Base-by-base conservation (phyloP, 2,888 invertebrate genomes). In the Rhopalosiphum nymphaeae region DNA sequence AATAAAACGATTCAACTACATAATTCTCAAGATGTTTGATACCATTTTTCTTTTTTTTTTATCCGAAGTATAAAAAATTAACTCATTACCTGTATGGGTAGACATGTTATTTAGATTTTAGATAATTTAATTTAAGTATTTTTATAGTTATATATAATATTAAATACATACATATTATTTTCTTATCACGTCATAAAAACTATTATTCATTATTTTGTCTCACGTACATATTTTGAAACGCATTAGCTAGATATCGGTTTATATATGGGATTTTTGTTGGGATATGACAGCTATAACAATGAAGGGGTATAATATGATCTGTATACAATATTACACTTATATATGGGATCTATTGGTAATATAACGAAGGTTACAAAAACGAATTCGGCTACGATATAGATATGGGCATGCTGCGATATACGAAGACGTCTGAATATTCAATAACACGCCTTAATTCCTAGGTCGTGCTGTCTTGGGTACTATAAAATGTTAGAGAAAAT, bases 261-360 rank as follows among this genome's bases (percentile, higher is more conserved):
- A 87, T 49, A 46, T 49, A 61, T 86, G 67, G 29, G 56, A 89
- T 88, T 78, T 92, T 78, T 44, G 53, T 92, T 25, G 21, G 78
- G 90, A 56, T 57, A 93, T 91, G 90, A 94, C 86, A 91, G 61
- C 67, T 86, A 42, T 87, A 87, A 94, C 91, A 94, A 87, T 87
- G 49, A 86, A 46, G 61, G 53, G 67, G 84, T 57, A 53, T 78
- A 53, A 85, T n/a, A 29, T 36, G 46, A 49, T n/a, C 25, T 92
- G 78, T 92, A 78, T 78, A 78, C 53, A 21, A 53, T 42, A 78
- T 42, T 78, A 36, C 21, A 36, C 78, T 36, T 78, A 78, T 78
- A 36, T 25, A 25, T 36, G 36, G n/a, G 36, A 78, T 78, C 36
- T 78, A 78, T 78, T 78, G 78, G 78, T 78, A 78, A 42, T 21